phyloP scores from a whole-genome alignment of 2,797 vertebrate genomes.

The Cetoscarus ocellatus region DNA sequence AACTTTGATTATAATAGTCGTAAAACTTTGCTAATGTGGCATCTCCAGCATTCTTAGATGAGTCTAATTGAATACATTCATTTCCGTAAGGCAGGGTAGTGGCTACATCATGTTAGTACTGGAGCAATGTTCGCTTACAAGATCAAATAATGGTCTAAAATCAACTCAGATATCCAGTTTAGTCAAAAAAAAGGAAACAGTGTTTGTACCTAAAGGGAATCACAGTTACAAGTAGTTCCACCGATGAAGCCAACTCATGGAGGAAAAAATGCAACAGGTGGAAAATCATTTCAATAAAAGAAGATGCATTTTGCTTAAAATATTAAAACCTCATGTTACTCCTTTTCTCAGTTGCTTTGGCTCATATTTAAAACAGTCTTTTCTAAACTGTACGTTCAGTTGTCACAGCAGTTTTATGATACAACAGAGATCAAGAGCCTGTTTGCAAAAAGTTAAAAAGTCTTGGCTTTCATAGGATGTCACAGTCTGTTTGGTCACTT shows the following conservation, averaged over 20 bases:
- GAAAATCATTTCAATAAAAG: neutral
- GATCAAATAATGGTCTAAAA: neutral
- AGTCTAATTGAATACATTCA: constrained; percentile 62
- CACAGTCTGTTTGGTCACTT: too few relatives aligned
- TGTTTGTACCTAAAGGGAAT: neutral
- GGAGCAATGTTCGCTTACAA: constrained; percentile 5
- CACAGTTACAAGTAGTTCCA: constrained; percentile 5
- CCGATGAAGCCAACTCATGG: neutral
- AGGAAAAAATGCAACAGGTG: neutral
- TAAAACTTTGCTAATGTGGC: constrained; percentile 1
- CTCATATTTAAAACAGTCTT: too few relatives aligned
- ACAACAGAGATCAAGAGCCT: too few relatives aligned
- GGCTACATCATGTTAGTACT: constrained; percentile 44
- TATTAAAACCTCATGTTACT: neutral
- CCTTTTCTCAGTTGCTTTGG: too few relatives aligned
- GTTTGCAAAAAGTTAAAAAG: too few relatives aligned
- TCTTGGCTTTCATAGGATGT: too few relatives aligned
- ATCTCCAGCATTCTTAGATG: constrained; percentile 46
- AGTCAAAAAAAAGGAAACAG: neutral
- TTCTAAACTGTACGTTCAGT: too few relatives aligned
- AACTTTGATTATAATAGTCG: constrained; percentile 1
- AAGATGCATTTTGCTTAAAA: constrained; percentile 22
- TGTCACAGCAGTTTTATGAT: too few relatives aligned
- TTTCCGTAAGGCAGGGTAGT: constrained; percentile 74
- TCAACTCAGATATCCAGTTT: neutral